Evolutionary conservation across 2,113 vertebrate genomes (phyloP).

Genomic region (Nanorana parkeri): DNA sequence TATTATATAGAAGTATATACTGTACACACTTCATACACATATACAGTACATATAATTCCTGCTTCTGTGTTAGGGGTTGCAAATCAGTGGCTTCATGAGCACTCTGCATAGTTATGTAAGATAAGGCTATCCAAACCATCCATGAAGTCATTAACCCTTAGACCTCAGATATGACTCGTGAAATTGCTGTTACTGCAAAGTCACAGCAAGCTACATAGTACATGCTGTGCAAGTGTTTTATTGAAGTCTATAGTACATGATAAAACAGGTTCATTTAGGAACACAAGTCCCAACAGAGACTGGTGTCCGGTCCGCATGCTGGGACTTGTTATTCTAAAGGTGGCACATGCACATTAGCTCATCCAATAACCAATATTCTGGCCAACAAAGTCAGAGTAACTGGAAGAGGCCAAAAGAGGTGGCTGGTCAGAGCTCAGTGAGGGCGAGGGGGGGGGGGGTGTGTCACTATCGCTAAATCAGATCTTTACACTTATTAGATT

Average conservation of each 20-base stretch:
- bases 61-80: too few species aligned
- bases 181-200: background rate
- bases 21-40: too few species aligned
- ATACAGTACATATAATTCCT: too few species aligned
- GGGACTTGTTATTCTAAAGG: too few species aligned
- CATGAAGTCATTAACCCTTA: background rate
- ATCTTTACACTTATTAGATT: too few species aligned
- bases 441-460: background rate
- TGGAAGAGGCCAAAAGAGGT: too few species aligned
- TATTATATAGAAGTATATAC: too few species aligned
- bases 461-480: too few species aligned
- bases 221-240: background rate
- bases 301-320: too few species aligned
- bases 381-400: too few species aligned
- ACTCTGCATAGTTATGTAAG: background rate
- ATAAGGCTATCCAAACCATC: background rate
- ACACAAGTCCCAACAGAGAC: background rate
- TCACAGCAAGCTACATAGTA: background rate
- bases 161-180: background rate
- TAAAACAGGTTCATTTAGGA: background rate
- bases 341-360: too few species aligned
- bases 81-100: background rate
- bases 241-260: background rate
- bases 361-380: too few species aligned
- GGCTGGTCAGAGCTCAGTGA: background rate